Conservation (phyloP, 1,140 invertebrate genomes). For the Tetraneura akinire region DNA sequence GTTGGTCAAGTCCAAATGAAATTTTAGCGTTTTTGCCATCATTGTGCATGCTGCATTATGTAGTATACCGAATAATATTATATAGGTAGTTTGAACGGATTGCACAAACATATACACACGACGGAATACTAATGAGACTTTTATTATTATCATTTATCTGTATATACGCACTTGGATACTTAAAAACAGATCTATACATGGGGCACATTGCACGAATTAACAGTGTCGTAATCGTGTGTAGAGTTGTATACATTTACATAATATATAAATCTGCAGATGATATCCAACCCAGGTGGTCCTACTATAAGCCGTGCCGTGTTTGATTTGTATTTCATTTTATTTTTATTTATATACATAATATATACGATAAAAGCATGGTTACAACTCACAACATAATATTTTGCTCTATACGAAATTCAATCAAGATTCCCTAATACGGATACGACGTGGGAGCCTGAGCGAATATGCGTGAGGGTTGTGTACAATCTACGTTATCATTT, state of each 20-base stretch:
- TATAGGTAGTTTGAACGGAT: not conserved
- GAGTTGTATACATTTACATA: conserved; percentile 24
- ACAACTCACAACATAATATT: not conserved
- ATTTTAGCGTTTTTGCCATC: no score
- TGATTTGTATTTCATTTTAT: conserved; percentile 12
- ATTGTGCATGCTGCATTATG: no score
- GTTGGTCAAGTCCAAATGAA: no score
- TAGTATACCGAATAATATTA: no score
- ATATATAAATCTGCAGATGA: not conserved
- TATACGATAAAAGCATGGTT: not conserved
- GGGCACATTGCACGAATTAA: conserved; percentile 17
- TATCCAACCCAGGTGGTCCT: conserved; percentile 35
- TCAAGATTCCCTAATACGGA: conserved; percentile 13
- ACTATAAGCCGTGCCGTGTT: not conserved
- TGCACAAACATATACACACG: not conserved
- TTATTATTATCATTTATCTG: not conserved
- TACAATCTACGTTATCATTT: not conserved
- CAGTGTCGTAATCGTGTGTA: conserved; percentile 31
- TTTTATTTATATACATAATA: not conserved
- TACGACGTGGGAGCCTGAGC: not conserved
- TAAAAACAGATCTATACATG: conserved; percentile 33
- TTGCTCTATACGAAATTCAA: not conserved
- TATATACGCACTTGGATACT: conserved; percentile 10
- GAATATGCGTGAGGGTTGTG: not conserved
- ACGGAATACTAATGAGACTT: conserved; percentile 37